Evolutionary conservation across 2,113 vertebrate species (phyloP), one percentile per base, ranked within the genome.

Genomic region (Xyliphius kryptos): DNA sequence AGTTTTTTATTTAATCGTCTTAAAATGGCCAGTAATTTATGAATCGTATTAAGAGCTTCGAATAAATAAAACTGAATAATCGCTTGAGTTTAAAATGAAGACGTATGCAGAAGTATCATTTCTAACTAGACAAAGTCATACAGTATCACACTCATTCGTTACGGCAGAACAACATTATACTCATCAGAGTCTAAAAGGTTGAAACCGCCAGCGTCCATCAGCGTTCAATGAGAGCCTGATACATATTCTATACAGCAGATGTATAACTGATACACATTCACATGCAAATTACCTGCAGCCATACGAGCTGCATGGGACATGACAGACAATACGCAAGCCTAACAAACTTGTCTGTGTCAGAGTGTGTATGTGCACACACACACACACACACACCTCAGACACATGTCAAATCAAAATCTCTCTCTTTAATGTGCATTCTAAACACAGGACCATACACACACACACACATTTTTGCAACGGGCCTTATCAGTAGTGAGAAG

Each of bases 191-290:
- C n/a, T n/a, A n/a, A n/a, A n/a, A n/a, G n/a, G n/a, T n/a, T n/a
- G n/a, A n/a, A n/a, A n/a, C n/a, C 56, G 66, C 64, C 70, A 68
- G 56, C 36, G n/a, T 47, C 21, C 51, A 41, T 72, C 66, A n/a
- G 20, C 15, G 56, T 51, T 68, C 56, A 72, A 64, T 64, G 40
- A 61, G 58, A 56, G 57, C 70, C 67, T 65, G 63, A 73, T 68
- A 66, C 66, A 68, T 73, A 73, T 73, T 73, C 66, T 73, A 68
- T 73, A 68, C 68, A 68, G 61, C 70, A 60, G 61, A 73, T 68
- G 67, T 63, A 73, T 61, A 73, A 56, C n/a, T 59, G 61, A 64
- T 72, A 67, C 52, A 46, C 61, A 74, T 74, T 74, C 68, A 74
- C 51, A 74, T 74, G 72, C 68, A 70, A 74, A 74, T 74, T 59